Conservation (phyloP, 2,888 invertebrate genomes). For the Parasteatoda lunata region DNA sequence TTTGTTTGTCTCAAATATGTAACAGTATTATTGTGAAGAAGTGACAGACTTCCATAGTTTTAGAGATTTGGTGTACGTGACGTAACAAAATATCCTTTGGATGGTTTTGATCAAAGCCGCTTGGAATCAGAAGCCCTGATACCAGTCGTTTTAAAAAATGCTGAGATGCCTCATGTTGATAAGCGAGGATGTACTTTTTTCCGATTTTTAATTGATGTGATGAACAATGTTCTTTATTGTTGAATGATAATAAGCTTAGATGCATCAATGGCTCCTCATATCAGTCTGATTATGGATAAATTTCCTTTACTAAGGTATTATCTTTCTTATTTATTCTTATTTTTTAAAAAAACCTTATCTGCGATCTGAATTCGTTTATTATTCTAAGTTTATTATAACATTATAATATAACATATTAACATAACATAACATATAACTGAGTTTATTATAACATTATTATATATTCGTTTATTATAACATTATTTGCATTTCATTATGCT, state of each 20-base stretch:
- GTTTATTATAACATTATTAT: too few species aligned
- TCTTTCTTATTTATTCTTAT: not conserved
- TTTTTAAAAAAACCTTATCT: too few species aligned
- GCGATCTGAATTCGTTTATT: too few species aligned
- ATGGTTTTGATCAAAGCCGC: not conserved
- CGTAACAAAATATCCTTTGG: not conserved
- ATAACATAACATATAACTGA: too few species aligned
- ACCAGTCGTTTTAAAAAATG: too few species aligned
- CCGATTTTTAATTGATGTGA: not conserved
- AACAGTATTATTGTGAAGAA: not conserved
- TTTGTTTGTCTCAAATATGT: not conserved
- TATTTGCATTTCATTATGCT: too few species aligned
- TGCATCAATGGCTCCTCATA: constrained; percentile 37
- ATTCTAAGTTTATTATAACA: too few species aligned
- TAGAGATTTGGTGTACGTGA: not conserved
- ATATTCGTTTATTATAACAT: too few species aligned
- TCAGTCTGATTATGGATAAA: constrained; percentile 48
- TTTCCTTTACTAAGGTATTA: constrained; percentile 53
- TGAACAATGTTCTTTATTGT: not conserved
- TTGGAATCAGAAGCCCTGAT: not conserved
- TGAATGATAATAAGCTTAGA: not conserved
- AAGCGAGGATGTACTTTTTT: too few species aligned
- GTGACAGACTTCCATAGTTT: not conserved
- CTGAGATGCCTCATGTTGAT: too few species aligned
- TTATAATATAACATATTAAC: too few species aligned